These are phyloP conservation scores for Lepilemur ruficaudatus DNA, from an alignment of 2,797 vertebrate genomes.

Conservation along the genomic window DNA sequence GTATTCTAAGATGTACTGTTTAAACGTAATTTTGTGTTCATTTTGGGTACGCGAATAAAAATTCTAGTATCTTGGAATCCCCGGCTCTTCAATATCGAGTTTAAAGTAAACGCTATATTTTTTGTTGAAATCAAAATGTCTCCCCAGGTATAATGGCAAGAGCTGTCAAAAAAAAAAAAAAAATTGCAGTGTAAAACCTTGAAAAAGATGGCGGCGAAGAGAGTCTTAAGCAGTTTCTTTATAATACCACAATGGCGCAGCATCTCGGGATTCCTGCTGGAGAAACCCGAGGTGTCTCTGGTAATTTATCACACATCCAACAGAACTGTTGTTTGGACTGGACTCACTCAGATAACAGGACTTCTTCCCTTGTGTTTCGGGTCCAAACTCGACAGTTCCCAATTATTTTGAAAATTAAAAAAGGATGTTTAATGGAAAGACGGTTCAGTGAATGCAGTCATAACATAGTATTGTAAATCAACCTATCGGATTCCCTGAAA, in stretches of 20 bases:
- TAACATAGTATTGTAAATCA: neutral
- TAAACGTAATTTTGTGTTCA: neutral
- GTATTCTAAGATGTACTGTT: neutral
- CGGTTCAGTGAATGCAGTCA: too few relatives aligned
- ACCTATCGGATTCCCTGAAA: neutral
- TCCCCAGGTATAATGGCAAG: accelerated
- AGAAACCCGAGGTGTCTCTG: accelerated
- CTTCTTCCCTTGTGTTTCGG: neutral
- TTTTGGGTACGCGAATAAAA: accelerated
- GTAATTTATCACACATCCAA: accelerated
- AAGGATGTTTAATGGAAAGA: accelerated
- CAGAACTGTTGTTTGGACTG: accelerated
- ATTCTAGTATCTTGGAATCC: too few relatives aligned
- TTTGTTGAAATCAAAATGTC: neutral
- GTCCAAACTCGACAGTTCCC: accelerated
- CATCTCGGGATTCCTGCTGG: accelerated
- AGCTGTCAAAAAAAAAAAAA: neutral
- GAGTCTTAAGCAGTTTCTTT: neutral
- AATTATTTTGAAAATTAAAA: neutral
- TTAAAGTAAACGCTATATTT: neutral
- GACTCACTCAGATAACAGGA: neutral
- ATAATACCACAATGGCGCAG: accelerated
- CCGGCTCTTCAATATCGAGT: accelerated
- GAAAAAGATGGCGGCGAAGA: neutral
- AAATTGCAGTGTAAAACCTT: neutral